Evolutionary conservation across 1,140 invertebrate genomes (phyloP).

Genomic region (Magallana ariakensis): DNA sequence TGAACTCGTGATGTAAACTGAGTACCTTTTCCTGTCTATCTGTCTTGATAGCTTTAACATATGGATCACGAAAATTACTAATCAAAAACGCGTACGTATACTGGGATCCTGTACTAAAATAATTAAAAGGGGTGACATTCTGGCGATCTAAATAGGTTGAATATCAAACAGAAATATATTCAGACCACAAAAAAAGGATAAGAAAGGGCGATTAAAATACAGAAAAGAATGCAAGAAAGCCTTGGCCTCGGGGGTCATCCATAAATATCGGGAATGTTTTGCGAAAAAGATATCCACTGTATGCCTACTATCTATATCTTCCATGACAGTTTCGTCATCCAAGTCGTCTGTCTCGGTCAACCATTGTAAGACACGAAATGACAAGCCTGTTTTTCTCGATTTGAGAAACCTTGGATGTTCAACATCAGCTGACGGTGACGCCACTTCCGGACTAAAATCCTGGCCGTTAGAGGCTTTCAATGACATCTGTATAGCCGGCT

Average conservation of each 20-base stretch:
- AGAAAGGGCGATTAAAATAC: too few relatives aligned
- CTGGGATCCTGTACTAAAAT: too few relatives aligned
- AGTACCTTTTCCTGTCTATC: too few relatives aligned
- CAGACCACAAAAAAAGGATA: too few relatives aligned
- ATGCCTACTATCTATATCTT: conserved; percentile 22
- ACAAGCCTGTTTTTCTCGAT: conserved; percentile 70
- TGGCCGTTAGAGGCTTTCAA: conserved; percentile 13
- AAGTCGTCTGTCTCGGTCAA: conserved; percentile 71
- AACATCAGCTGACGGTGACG: not conserved
- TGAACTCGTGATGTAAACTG: too few relatives aligned
- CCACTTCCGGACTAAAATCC: conserved; percentile 13
- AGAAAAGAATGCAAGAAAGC: not conserved
- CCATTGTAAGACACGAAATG: conserved; percentile 76
- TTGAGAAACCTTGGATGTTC: conserved; percentile 49
- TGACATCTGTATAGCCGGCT: conserved; percentile 17
- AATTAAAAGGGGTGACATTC: too few relatives aligned
- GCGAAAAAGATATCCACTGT: not conserved
- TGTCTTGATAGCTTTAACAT: too few relatives aligned
- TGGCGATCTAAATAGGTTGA: too few relatives aligned
- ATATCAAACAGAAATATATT: too few relatives aligned
- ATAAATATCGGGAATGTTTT: not conserved
- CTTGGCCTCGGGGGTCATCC: not conserved
- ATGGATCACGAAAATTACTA: too few relatives aligned
- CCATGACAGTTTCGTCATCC: conserved; percentile 54
- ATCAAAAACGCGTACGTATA: too few relatives aligned